Percentiles rank a stretch among this genome's conserved stretches.
Conservation (phyloP, 2,113 vertebrate genomes). For the Shinisaurus crocodilurus region DNA sequence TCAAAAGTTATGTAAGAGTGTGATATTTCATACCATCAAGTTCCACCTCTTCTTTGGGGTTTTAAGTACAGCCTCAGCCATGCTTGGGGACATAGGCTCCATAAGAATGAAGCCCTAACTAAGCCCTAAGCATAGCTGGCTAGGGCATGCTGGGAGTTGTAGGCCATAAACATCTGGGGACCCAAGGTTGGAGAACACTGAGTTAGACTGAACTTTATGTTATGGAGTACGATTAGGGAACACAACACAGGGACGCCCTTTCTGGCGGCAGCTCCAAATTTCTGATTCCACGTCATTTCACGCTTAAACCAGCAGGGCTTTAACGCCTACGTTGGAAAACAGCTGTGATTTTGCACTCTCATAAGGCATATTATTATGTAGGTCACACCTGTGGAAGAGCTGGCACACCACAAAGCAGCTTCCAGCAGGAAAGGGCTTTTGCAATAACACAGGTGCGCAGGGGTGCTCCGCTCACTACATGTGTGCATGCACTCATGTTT, state of each 20-base stretch:
- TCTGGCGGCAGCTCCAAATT: not conserved
- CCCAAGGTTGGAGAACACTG: too few relatives aligned
- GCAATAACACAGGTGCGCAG: not conserved
- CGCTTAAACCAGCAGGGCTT: not conserved
- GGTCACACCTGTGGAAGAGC: not conserved
- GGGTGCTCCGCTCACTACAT: too few relatives aligned
- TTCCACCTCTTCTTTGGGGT: not conserved
- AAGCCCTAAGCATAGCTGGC: too few relatives aligned
- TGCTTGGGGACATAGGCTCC: not conserved
- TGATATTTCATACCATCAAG: not conserved
- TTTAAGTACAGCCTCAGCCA: not conserved
- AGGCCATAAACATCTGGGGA: too few relatives aligned
- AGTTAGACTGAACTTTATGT: too few relatives aligned
- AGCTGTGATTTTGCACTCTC: not conserved
- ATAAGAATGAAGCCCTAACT: not conserved
- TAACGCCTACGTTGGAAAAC: not conserved
- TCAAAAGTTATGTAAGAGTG: not conserved
- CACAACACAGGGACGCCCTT: not conserved
- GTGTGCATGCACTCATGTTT: too few relatives aligned
- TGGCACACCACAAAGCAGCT: not conserved
- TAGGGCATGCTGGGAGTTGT: too few relatives aligned
- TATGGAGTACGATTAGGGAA: not conserved
- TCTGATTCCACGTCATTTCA: not conserved
- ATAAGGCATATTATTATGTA: not conserved
- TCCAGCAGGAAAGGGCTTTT: fast-evolving